These are phyloP conservation scores for Chionodraco myersi DNA, from an alignment of 2,113 vertebrate species.

Conservation along the genomic window DNA sequence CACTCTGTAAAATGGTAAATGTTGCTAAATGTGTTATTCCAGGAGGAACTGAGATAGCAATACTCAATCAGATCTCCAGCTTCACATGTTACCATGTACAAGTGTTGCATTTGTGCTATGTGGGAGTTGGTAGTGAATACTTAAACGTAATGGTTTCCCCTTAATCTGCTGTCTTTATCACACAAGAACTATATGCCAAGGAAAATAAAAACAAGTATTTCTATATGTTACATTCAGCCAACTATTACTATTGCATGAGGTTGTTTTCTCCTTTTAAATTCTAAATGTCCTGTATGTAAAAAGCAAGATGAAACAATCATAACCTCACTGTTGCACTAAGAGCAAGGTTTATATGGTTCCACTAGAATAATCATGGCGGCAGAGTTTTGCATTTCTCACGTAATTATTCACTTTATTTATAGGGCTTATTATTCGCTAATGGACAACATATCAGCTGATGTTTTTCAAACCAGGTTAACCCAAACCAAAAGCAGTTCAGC, in stretches of 20 bases:
- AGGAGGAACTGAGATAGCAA: constrained; percentile 43
- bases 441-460: background rate
- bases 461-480: constrained; percentile 4
- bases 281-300: constrained; percentile 27
- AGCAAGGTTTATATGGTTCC: background rate
- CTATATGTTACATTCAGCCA: constrained; percentile 18
- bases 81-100: constrained; percentile 35
- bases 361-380: background rate
- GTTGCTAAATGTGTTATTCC: constrained; percentile 53
- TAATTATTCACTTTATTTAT: background rate
- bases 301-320: background rate
- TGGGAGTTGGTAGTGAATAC: constrained; percentile 13
- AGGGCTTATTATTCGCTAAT: constrained; percentile 13
- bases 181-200: constrained; percentile 41
- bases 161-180: constrained; percentile 16
- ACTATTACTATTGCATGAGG: constrained; percentile 23
- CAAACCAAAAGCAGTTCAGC: constrained; percentile 17
- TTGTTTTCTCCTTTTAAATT: constrained; percentile 6
- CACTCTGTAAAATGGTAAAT: constrained; percentile 49
- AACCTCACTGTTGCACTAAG: background rate
- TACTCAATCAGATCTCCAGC: constrained; percentile 36
- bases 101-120: constrained; percentile 26
- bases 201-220: constrained; percentile 30
- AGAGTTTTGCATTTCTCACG: constrained; percentile 8
- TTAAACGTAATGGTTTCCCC: background rate